Evolutionary conservation across 2,888 invertebrate species (phyloP), one percentile per base, ranked within the genome.

Genomic region (Gnatocerus cornutus): DNA sequence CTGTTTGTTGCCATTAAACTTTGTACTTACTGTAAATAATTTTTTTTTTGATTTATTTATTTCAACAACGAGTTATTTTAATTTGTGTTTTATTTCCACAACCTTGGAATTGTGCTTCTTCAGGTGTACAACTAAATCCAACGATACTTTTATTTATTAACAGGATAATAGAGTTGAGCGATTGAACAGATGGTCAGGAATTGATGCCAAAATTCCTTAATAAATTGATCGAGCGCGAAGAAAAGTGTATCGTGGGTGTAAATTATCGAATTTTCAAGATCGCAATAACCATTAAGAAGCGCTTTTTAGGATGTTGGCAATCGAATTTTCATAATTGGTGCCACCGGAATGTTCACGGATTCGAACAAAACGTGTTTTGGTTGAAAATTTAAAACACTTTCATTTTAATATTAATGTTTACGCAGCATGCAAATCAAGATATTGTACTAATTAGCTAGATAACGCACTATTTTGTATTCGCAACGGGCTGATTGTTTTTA

Each of bases 11-110:
- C 66, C 58, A 58, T 66, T 50, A 33, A 29, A 43, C 29, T 67
- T 59, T 67, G 58, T 67, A 67, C 66, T 67, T 67, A 67, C 10
- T 67, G 66, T 67, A 59, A 52, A 67, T 65, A 65, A n/a, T 46
- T 48, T 66, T 21, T 21, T 21, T 21, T 66, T 50, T 16, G n/a
- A 48, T 58, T 59, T 59, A 67, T 58, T 67, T 64, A 64, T 64
- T 64, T 50, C 29, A 64, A 55, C 41, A 63, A 64, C 16, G 33
- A 41, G 39, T 63, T 63, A 50, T 21, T 53, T 55, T 53, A 33
- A 30, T 21, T 29, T 55, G 33, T 27, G 45, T 55, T 55, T 64
- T 29, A 30, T 64, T 64, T 43, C 33, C 10, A 9, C 21, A 52
- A 52, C 52, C 52, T 52, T 52, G 50, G 10, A 43, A 7, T 13